Percentiles rank a stretch among this genome's conserved stretches.
Conservation (phyloP, 2,113 vertebrate species). For the Carassius carassius region DNA sequence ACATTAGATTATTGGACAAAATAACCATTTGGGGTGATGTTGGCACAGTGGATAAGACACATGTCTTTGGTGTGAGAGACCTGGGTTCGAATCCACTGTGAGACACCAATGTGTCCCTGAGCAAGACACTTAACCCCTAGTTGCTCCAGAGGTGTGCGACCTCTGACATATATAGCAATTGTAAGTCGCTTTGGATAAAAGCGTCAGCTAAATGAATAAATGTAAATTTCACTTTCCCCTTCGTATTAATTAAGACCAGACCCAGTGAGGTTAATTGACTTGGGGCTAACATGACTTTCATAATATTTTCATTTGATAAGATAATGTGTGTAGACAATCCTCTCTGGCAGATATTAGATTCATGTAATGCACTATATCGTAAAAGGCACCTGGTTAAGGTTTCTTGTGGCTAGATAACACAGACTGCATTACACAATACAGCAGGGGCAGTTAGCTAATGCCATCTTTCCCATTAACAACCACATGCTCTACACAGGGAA, state of each 20-base stretch:
- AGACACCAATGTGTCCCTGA: too few species aligned
- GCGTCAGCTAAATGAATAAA: too few species aligned
- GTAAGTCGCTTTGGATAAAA: too few species aligned
- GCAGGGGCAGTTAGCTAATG: background rate
- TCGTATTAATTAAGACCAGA: constrained; percentile 23
- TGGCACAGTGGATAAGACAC: too few species aligned
- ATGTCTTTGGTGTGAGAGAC: too few species aligned
- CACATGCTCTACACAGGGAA: background rate
- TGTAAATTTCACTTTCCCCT: background rate
- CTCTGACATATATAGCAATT: too few species aligned
- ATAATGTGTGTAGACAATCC: background rate
- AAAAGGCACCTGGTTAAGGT: background rate
- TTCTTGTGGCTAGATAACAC: constrained; percentile 2
- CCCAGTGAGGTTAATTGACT: constrained; percentile 20
- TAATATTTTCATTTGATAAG: constrained; percentile 44
- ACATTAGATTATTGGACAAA: constrained; percentile 46
- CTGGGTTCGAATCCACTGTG: too few species aligned
- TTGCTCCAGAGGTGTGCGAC: too few species aligned
- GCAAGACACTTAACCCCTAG: too few species aligned
- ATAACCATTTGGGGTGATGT: too few species aligned
- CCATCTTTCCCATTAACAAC: constrained; percentile 13
- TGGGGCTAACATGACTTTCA: constrained; percentile 21
- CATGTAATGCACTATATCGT: background rate
- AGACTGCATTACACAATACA: background rate
- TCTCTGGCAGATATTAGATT: background rate